phyloP scores from a whole-genome alignment of 2,797 vertebrate species.

The Ptychobarbus kaznakovi region DNA sequence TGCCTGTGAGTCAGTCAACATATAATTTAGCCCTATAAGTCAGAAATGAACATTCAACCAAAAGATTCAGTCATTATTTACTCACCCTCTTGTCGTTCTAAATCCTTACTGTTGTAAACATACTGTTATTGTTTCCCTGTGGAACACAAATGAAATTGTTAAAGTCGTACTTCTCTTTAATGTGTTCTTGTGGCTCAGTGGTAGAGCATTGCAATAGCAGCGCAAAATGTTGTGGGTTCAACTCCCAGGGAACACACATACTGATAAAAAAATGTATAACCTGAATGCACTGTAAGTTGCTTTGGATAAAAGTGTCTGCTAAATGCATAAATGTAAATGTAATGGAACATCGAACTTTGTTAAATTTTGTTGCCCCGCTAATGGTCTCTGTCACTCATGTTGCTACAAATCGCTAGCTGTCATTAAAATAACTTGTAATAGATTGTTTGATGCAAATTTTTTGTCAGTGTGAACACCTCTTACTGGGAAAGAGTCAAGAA shows the following conservation, averaged over 20 bases:
- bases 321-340: too few relatives aligned
- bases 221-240: too few relatives aligned
- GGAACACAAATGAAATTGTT: neutral
- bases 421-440: neutral
- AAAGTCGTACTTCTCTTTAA: neutral
- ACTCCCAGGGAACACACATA: too few relatives aligned
- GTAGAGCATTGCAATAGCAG: too few relatives aligned
- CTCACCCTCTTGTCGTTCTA: neutral
- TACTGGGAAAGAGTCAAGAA: neutral
- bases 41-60: constrained; percentile 18
- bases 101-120: neutral
- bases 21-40: constrained; percentile 8
- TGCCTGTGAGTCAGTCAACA: constrained; percentile 7
- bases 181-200: too few relatives aligned
- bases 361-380: neutral
- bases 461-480: neutral
- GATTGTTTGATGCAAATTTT: neutral
- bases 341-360: neutral
- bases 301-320: too few relatives aligned
- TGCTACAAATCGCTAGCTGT: neutral
- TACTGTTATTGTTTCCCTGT: neutral
- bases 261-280: too few relatives aligned
- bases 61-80: constrained; percentile 4
- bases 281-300: too few relatives aligned
- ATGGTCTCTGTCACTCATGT: neutral